phyloP scores from a whole-genome alignment of 1,140 invertebrate species.

The Plectrocnemia conspersa region DNA sequence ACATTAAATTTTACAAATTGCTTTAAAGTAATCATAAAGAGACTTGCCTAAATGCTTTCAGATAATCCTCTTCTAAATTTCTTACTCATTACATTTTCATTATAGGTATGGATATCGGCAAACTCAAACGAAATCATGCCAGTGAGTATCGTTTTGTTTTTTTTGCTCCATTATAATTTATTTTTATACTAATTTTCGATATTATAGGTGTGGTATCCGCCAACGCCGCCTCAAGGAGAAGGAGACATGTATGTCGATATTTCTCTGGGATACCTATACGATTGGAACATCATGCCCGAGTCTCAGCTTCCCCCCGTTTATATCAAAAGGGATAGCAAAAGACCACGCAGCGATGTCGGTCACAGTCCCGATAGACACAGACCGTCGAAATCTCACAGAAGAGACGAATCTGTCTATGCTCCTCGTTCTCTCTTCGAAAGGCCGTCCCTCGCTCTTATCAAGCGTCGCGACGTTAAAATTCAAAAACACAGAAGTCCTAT shows the following conservation, averaged over 20 bases:
- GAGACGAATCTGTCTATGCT: conserved; percentile 71
- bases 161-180: too few relatives aligned
- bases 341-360: conserved; percentile 61
- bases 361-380: conserved; percentile 53
- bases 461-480: conserved; percentile 70
- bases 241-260: conserved; percentile 89
- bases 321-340: conserved; percentile 73
- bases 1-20: too few relatives aligned
- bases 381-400: conserved; percentile 60
- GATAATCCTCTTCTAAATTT: conserved; percentile 20
- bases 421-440: conserved; percentile 85
- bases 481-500: conserved; percentile 65
- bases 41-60: too few relatives aligned
- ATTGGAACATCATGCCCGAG: conserved; percentile 76
- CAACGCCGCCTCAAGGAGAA: conserved; percentile 87
- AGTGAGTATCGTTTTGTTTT: conserved; percentile 56
- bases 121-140: conserved; percentile 69
- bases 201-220: conserved; percentile 87
- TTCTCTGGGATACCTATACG: conserved; percentile 79
- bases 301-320: conserved; percentile 80
- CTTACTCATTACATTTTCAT: conserved; percentile 39
- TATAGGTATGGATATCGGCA: conserved; percentile 69
- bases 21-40: too few relatives aligned
- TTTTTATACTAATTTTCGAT: background rate
- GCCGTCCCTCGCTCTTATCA: conserved; percentile 70